Percentiles rank a stretch among this genome's conserved stretches.
Conservation (phyloP, 1,140 invertebrate genomes). For the Achroia grisella region DNA sequence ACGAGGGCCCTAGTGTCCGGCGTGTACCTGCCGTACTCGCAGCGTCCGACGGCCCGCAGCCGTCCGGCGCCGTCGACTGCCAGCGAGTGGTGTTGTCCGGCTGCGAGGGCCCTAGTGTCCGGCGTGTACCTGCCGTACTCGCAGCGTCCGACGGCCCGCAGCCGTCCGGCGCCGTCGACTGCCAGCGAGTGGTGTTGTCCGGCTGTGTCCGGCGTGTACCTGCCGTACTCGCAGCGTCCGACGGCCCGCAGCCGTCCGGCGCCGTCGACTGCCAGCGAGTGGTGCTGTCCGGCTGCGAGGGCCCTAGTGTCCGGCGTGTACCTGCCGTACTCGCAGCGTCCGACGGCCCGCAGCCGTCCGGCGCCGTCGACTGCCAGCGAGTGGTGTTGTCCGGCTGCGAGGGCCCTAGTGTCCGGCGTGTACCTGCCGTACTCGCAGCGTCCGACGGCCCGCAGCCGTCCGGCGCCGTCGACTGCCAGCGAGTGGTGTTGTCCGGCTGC, state of each 20-base stretch:
- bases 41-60: conserved; percentile 86
- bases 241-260: background rate
- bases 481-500: conserved; percentile 88
- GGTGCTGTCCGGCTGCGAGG: no score
- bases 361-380: conserved; percentile 81
- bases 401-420: no score
- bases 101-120: no score
- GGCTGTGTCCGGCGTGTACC: no score
- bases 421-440: conserved; percentile 89
- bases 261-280: background rate
- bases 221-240: background rate
- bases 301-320: no score
- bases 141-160: background rate
- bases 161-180: background rate
- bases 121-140: background rate
- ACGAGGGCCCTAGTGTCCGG: no score
- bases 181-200: background rate
- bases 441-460: conserved; percentile 84
- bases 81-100: background rate
- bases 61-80: conserved; percentile 23
- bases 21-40: conserved; percentile 90
- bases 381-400: conserved; percentile 88
- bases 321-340: conserved; percentile 91
- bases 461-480: conserved; percentile 78
- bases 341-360: conserved; percentile 82